Percentiles rank a stretch among this genome's conserved stretches.
Evolutionary conservation across 2,797 vertebrate genomes (phyloP).

Genomic region (Furcifer pardalis): DNA sequence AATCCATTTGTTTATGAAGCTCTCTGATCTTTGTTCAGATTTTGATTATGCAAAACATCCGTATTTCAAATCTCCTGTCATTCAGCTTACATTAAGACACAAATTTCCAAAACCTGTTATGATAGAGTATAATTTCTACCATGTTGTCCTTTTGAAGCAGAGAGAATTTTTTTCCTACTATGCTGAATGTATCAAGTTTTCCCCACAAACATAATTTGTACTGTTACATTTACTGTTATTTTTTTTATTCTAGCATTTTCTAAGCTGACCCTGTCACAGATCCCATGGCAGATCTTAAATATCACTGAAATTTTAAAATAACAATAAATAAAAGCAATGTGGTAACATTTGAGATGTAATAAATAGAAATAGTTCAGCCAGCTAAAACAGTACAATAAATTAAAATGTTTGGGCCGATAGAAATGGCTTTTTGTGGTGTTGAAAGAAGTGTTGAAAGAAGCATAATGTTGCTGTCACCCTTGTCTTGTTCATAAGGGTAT

Average conservation of each 20-base stretch:
- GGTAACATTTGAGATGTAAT: background rate
- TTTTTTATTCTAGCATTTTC: background rate
- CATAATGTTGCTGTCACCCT: background rate
- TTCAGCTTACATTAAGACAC: background rate
- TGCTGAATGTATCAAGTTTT: background rate
- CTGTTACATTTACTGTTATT: background rate
- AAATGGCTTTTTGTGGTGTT: background rate
- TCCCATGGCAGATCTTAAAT: background rate
- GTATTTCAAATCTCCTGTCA: background rate
- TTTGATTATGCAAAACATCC: background rate
- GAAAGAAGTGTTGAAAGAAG: background rate
- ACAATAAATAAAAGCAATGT: background rate
- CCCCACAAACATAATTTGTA: background rate
- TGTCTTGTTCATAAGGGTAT: background rate
- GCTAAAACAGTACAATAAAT: background rate
- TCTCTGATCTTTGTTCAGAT: background rate
- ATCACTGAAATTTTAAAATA: background rate
- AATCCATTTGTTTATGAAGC: background rate
- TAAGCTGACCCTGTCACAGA: background rate
- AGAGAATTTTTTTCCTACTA: background rate
- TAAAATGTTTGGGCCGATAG: background rate
- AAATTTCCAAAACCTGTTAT: background rate
- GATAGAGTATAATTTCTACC: background rate
- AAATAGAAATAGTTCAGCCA: background rate
- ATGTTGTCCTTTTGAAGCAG: background rate